Evolutionary conservation across 2,797 vertebrate species (phyloP), one percentile per base, ranked within the genome.

Genomic region (Halcyon chelicuti): DNA sequence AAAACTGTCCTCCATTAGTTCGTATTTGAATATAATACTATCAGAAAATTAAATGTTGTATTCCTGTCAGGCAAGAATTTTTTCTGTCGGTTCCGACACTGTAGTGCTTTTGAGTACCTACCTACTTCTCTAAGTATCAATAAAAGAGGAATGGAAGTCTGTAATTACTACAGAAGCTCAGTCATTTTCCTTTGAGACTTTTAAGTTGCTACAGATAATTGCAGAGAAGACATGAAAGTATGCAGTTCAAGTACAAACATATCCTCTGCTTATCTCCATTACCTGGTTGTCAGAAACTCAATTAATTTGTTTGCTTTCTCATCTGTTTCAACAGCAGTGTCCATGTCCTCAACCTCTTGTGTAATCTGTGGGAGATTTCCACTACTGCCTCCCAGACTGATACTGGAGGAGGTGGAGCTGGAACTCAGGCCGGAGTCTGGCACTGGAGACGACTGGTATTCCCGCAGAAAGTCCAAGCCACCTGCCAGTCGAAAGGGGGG

Each of bases 231-330:
- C 40, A 46, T 23, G 54, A 26, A 89, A 31, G 7, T 12, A 44
- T 35, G 35, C 1, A 8, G 66, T 61, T 52, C 1, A 1, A 90
- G 33, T 60, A 29, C 3, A 8, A 87, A 73, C 0, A 0, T 47
- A 72, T 73, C 62, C 54, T 82, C 51, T 79, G 80, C 82, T 73
- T 85, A 68, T 54, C 79, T 90, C 67, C 28, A 46, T 97, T 98
- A 99, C 99, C 99, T 99, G 95, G 99, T 99, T 33, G 99, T 99
- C 93, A 99, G 98, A 96, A 99, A 99, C 97, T 99, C 99, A 14
- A 99, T 99, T 91, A 99, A 99, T 96, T 99, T 99, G 98, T 99
- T 99, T n/a, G 99, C 99, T 96, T 99, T 99, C 95, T 99, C 99
- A 65, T 99, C 99, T 0, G 97, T 98, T 93, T 99, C 99, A 21